Conservation (phyloP, 37 sponge, comb jelly and placozoan genomes). For the Beroe forskalii region DNA sequence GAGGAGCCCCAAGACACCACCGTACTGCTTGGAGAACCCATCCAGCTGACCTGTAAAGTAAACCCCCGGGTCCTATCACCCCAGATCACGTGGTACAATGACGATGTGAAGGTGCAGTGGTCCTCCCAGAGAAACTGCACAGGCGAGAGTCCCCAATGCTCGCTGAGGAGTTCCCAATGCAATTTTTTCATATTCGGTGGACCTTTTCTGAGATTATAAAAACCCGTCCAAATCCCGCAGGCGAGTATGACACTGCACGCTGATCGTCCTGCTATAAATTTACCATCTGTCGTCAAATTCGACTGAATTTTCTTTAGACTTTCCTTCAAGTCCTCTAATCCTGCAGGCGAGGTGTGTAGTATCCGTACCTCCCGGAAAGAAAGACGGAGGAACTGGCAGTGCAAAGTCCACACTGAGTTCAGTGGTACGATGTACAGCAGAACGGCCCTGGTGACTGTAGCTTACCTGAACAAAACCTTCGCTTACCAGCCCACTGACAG, state of each 20-base stretch:
- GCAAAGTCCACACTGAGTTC: not conserved
- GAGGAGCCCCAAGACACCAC: constrained; percentile 50
- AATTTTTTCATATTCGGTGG: too few species aligned
- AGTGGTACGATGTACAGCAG: constrained; percentile 48
- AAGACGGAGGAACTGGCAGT: constrained; percentile 17
- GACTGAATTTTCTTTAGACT: too few species aligned
- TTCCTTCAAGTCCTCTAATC: too few species aligned
- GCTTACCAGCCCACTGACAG: not conserved
- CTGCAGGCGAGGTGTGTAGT: constrained; percentile 43
- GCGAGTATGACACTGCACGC: too few species aligned
- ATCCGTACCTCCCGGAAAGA: not conserved
- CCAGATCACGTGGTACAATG: constrained; percentile 51
- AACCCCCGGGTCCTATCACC: not conserved
- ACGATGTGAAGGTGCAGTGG: constrained; percentile 5
- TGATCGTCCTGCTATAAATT: too few species aligned
- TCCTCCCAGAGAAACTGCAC: not conserved
- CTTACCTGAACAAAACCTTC: constrained; percentile 39
- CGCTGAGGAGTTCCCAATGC: too few species aligned
- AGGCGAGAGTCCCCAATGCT: not conserved
- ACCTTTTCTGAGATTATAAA: too few species aligned
- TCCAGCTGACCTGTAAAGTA: not conserved
- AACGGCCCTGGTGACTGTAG: not conserved
- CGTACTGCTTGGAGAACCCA: not conserved
- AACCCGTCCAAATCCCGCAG: too few species aligned
- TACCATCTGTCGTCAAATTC: too few species aligned